A percentile compares a stretch with the other conserved stretches of the same genome.
Conservation (phyloP, 1,140 invertebrate species). For the Parapsyche elsis region DNA sequence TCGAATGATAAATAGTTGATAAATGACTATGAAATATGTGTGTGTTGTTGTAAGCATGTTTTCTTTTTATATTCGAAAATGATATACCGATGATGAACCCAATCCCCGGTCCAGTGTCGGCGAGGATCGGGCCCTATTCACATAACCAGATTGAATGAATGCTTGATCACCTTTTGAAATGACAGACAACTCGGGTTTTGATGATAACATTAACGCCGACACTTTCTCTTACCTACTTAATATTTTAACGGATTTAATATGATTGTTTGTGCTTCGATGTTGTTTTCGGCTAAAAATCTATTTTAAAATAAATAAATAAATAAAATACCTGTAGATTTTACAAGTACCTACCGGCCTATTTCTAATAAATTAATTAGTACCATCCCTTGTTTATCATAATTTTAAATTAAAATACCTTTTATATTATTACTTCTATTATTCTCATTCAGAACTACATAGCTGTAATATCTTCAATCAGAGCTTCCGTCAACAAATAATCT, state of each 20-base stretch:
- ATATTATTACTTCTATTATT: too few relatives aligned
- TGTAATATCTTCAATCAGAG: too few relatives aligned
- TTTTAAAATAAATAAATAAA: too few relatives aligned
- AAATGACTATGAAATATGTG: conserved; percentile 52
- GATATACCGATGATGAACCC: conserved; percentile 39
- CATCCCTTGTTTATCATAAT: too few relatives aligned
- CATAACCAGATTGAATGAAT: conserved; percentile 31
- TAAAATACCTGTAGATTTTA: too few relatives aligned
- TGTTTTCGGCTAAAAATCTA: too few relatives aligned
- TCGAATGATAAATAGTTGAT: conserved; percentile 52
- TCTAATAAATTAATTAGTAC: too few relatives aligned
- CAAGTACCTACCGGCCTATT: too few relatives aligned
- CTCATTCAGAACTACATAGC: too few relatives aligned
- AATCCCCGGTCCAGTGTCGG: background rate
- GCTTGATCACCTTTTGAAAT: conserved; percentile 38
- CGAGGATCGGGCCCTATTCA: conserved; percentile 11
- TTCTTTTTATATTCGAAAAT: conserved; percentile 36
- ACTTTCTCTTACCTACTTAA: background rate
- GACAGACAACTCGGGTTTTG: conserved; percentile 1
- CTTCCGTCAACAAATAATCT: too few relatives aligned
- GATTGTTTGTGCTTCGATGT: background rate
- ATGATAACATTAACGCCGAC: conserved; percentile 38
- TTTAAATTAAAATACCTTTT: too few relatives aligned
- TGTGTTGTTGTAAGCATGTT: conserved; percentile 44
- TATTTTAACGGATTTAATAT: background rate